phyloP scores from a whole-genome alignment of 1,140 invertebrate genomes.

The Conopomorpha cramerella region DNA sequence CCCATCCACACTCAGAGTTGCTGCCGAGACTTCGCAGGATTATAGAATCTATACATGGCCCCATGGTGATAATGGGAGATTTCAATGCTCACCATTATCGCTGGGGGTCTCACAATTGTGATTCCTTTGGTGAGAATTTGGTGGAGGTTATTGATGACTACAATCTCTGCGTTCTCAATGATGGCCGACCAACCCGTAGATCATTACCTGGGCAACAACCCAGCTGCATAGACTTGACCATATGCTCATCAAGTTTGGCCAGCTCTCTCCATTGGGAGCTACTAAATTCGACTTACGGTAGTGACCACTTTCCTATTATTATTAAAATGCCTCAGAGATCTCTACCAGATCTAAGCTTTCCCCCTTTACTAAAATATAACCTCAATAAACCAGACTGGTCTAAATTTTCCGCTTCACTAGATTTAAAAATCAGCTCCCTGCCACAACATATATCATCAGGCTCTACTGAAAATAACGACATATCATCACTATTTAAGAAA shows the following conservation, averaged over 20 bases:
- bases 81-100: constrained; percentile 7
- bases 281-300: constrained; percentile 5
- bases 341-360: no score
- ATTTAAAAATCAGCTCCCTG: no score
- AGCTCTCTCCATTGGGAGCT: constrained; percentile 5
- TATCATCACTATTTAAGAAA: no score
- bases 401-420: no score
- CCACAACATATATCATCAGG: no score
- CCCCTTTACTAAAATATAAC: not conserved
- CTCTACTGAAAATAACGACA: no score
- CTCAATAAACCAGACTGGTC: not conserved
- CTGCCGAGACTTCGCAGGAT: constrained; percentile 2
- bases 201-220: constrained; percentile 7
- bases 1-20: constrained; percentile 4
- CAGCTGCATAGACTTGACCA: constrained; percentile 9
- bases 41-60: constrained; percentile 3
- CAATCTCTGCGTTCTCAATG: constrained; percentile 11
- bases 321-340: no score
- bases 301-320: constrained; percentile 12
- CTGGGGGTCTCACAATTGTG: constrained; percentile 5
- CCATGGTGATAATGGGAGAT: constrained; percentile 8
- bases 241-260: constrained; percentile 7
- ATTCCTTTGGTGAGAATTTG: constrained; percentile 1
- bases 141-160: constrained; percentile 9
- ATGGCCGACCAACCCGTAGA: constrained; percentile 8